These are phyloP conservation scores for Melolontha melolontha DNA, from an alignment of 2,888 invertebrate genomes.

Conservation along the genomic window DNA sequence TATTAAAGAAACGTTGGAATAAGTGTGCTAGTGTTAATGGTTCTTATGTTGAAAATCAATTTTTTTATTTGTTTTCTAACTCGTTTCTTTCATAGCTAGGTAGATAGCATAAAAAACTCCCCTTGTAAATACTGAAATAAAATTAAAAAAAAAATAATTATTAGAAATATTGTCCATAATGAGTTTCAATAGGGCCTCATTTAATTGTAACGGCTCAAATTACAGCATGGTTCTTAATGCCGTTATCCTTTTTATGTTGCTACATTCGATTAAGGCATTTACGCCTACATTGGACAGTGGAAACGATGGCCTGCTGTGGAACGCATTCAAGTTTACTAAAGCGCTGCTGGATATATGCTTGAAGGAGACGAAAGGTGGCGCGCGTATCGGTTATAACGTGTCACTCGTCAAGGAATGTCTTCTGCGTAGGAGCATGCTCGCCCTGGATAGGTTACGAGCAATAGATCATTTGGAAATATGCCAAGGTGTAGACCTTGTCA, in stretches of 20 bases:
- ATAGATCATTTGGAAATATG: conserved; percentile 74
- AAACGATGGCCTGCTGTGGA: conserved; percentile 30
- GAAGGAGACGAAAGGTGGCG: conserved; percentile 7
- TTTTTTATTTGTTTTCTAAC: too few species aligned
- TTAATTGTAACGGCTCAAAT: neutral
- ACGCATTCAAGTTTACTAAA: conserved; percentile 20
- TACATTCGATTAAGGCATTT: conserved; percentile 16
- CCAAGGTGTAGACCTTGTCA: conserved; percentile 74
- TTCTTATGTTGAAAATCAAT: too few species aligned
- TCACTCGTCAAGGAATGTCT: conserved; percentile 62
- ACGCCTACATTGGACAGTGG: conserved; percentile 1
- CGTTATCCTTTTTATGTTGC: neutral
- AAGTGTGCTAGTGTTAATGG: too few species aligned
- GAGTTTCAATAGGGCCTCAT: too few species aligned
- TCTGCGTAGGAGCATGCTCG: conserved; percentile 69
- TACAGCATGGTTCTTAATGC: conserved; percentile 10
- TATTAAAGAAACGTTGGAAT: too few species aligned
- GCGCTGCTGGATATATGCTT: conserved; percentile 35
- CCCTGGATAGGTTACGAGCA: conserved; percentile 72
- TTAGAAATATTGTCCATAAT: too few species aligned
- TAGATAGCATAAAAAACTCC: too few species aligned
- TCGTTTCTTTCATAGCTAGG: too few species aligned
- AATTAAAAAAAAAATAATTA: too few species aligned
- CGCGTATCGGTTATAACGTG: neutral
- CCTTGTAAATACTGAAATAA: too few species aligned